Evolutionary conservation across 2,797 vertebrate species (phyloP).

Genomic region (Holocentrus rufus): DNA sequence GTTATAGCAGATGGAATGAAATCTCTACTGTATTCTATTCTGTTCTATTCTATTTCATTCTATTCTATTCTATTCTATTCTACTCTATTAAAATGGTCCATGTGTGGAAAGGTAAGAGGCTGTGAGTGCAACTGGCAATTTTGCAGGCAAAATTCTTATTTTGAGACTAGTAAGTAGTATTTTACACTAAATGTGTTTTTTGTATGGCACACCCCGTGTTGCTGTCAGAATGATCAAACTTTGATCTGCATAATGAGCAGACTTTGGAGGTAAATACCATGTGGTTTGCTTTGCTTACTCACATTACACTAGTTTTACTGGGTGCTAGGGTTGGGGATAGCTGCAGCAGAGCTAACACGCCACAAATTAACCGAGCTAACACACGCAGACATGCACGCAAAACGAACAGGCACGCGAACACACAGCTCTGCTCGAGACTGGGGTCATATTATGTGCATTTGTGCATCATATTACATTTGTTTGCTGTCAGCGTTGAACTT

Average conservation of each 20-base stretch:
- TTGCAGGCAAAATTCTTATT: constrained; percentile 32
- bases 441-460: neutral
- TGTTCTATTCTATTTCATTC: too few species aligned
- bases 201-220: constrained; percentile 4
- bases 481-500: constrained; percentile 23
- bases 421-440: constrained; percentile 1
- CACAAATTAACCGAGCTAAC: too few species aligned
- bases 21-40: too few species aligned
- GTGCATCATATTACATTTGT: constrained; percentile 8
- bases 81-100: too few species aligned
- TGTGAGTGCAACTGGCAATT: constrained; percentile 46
- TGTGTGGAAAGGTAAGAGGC: constrained; percentile 53
- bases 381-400: neutral
- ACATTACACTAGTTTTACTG: neutral
- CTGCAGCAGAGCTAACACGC: too few species aligned
- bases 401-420: neutral
- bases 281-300: neutral
- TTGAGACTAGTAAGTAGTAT: constrained; percentile 31
- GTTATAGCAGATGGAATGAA: too few species aligned
- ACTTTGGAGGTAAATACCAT: neutral
- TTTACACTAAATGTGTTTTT: constrained; percentile 2
- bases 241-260: constrained; percentile 19
- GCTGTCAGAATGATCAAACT: constrained; percentile 22
- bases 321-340: too few species aligned
- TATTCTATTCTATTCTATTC: too few species aligned